Percentiles rank a stretch among this genome's conserved stretches.
Evolutionary conservation across 2,888 invertebrate species (phyloP).

Genomic region (Toxonevra muliebris): DNA sequence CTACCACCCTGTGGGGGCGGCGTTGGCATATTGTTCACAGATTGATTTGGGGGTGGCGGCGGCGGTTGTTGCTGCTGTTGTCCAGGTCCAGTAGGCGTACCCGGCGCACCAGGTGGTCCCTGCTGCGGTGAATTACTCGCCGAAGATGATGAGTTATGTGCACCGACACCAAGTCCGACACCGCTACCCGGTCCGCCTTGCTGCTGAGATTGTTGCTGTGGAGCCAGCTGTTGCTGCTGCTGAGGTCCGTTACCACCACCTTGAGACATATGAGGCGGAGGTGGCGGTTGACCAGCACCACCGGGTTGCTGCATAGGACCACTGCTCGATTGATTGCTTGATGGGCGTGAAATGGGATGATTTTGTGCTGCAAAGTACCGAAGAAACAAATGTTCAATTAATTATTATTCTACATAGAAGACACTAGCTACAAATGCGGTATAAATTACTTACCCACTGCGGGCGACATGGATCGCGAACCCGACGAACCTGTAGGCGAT

Average conservation of each 20-base stretch:
- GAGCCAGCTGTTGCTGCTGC: conserved; percentile 46
- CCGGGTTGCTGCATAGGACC: conserved; percentile 59
- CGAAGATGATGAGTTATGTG: conserved; percentile 57
- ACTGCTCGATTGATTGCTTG: conserved; percentile 78
- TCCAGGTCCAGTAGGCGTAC: conserved; percentile 61
- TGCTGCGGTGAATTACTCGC: conserved; percentile 60
- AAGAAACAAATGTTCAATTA: background rate
- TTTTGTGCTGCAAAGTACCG: conserved; percentile 70
- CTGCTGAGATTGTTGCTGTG: conserved; percentile 55
- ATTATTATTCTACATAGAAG: background rate
- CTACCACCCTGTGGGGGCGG: conserved; percentile 51
- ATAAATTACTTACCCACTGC: conserved; percentile 82
- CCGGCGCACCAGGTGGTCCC: conserved; percentile 52
- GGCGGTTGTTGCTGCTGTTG: conserved; percentile 49
- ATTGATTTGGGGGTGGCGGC: conserved; percentile 56
- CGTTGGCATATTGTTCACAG: conserved; percentile 60
- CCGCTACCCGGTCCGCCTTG: conserved; percentile 42
- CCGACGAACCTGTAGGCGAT: conserved; percentile 91
- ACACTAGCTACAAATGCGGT: background rate
- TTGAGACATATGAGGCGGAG: conserved; percentile 52
- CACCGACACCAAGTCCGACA: conserved; percentile 31
- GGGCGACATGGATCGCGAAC: conserved; percentile 97
- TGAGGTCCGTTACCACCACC: conserved; percentile 51
- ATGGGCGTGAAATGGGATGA: conserved; percentile 96
- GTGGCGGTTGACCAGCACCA: conserved; percentile 50